Percentiles rank a stretch among this genome's conserved stretches.
These are phyloP conservation scores for Drosophila greeni DNA, from an alignment of 2,888 invertebrate genomes.

Conservation along the genomic window DNA sequence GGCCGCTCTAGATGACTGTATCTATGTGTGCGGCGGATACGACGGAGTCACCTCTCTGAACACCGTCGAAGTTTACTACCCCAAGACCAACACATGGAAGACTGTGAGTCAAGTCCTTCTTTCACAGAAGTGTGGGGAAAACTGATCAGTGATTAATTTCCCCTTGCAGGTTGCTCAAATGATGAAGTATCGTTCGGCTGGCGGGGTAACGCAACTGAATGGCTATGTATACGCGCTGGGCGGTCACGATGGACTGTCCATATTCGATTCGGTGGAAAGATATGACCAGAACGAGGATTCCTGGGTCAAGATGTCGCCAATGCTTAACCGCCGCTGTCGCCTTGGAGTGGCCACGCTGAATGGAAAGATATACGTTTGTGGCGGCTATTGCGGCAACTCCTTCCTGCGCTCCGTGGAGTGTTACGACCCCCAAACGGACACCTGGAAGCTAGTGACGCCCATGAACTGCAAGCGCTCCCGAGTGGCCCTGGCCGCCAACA, in stretches of 20 bases:
- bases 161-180: constrained; percentile 77
- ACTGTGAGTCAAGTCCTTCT: constrained; percentile 80
- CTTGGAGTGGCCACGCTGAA: constrained; percentile 89
- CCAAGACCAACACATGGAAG: constrained; percentile 86
- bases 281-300: constrained; percentile 86
- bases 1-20: constrained; percentile 86
- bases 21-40: constrained; percentile 92
- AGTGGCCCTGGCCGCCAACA: constrained; percentile 89
- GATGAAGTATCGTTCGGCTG: constrained; percentile 82
- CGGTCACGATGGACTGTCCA: constrained; percentile 92
- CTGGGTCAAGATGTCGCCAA: constrained; percentile 87
- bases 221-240: constrained; percentile 90
- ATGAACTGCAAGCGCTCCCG: constrained; percentile 91
- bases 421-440: constrained; percentile 86
- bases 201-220: constrained; percentile 83
- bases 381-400: constrained; percentile 90
- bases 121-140: not conserved
- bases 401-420: constrained; percentile 91
- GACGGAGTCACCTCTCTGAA: constrained; percentile 90
- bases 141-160: not conserved
- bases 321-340: constrained; percentile 89
- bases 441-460: constrained; percentile 87
- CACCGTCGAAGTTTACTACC: constrained; percentile 89
- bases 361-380: constrained; percentile 90
- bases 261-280: constrained; percentile 91